Base-by-base conservation (phyloP, 2,888 invertebrate genomes). In the Noctua comes region DNA sequence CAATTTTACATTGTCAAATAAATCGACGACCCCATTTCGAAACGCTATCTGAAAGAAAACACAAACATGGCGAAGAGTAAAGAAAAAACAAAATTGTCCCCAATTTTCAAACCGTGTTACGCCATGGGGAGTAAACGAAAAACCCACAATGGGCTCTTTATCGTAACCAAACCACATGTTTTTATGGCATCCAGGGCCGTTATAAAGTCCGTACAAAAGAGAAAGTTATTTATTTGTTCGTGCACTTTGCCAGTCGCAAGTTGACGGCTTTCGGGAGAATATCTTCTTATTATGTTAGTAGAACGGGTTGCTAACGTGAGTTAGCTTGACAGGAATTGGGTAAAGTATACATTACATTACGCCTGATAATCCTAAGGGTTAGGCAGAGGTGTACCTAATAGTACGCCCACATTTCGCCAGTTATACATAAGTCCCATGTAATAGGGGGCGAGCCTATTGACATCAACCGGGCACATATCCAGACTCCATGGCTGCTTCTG, bases 91-190 rank as follows among this genome's bases (percentile, higher is more conserved):
- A 51, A 54, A 3, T 31, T 36, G 18, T 64, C 80, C 65, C 69
- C 77, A n/a, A 79, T 57, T 83, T 71, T 36, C 11, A 66, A 59
- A 21, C 72, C 90, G 64, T 69, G 77, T 77, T 8, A 71, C 77
- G 57, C 72, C 73, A 64, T 83, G 83, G 85, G 85, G 84, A 86
- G 79, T 75, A 77, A 84, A 80, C 77, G 80, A 84, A 89, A 89
- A 87, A 74, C 76, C 83, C 83, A 88, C 86, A 86, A 89, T 85
- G 85, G 83, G 75, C 77, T 85, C 86, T 90, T 90, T 89, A 91
- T 91, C 88, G 90, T 88, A 89, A 88, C 86, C 88, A 85, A 83
- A 86, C 87, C 88, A 88, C 88, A 90, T 91, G 89, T 91, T 91
- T 91, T 89, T 89, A 90, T 89, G 90, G 84, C 89, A 85, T 88